Conservation (phyloP, 2,888 invertebrate genomes). For the Chrysotoxum bicinctum region DNA sequence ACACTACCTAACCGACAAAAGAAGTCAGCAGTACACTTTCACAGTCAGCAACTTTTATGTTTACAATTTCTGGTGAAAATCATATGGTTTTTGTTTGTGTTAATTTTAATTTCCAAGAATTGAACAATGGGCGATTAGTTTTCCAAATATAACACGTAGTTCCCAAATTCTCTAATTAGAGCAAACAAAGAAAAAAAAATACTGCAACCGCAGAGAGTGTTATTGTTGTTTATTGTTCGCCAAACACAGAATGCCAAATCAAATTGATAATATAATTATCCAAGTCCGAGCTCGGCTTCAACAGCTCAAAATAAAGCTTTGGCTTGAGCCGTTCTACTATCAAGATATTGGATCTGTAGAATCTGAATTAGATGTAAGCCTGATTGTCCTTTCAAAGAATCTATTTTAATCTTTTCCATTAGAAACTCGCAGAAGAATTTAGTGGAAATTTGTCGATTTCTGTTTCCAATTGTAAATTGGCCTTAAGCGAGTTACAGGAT, state of each 20-base stretch:
- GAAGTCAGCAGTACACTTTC: background rate
- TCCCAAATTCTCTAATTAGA: background rate
- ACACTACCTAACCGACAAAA: background rate
- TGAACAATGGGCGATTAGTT: conserved; percentile 5
- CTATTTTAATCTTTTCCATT: conserved; percentile 54
- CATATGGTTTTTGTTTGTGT: conserved; percentile 18
- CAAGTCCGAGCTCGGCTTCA: conserved; percentile 87
- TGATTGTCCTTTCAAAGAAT: background rate
- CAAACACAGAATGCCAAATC: conserved; percentile 75
- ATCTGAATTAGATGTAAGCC: conserved; percentile 77
- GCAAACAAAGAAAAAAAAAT: conserved; percentile 26
- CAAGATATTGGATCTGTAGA: conserved; percentile 82
- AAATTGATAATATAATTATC: conserved; percentile 85
- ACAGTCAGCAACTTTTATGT: background rate
- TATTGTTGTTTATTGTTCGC: background rate
- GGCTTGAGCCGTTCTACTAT: conserved; percentile 87
- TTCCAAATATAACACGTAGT: background rate
- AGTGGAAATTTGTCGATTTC: conserved; percentile 83
- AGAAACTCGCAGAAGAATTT: conserved; percentile 86
- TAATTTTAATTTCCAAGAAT: background rate
- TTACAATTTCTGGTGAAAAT: background rate
- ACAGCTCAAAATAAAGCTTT: conserved; percentile 87
- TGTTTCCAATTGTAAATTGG: conserved; percentile 82
- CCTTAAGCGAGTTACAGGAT: conserved; percentile 85
- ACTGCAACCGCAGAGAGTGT: background rate